These are phyloP conservation scores for Nicator chloris DNA, from an alignment of 2,113 vertebrate species.

Conservation along the genomic window DNA sequence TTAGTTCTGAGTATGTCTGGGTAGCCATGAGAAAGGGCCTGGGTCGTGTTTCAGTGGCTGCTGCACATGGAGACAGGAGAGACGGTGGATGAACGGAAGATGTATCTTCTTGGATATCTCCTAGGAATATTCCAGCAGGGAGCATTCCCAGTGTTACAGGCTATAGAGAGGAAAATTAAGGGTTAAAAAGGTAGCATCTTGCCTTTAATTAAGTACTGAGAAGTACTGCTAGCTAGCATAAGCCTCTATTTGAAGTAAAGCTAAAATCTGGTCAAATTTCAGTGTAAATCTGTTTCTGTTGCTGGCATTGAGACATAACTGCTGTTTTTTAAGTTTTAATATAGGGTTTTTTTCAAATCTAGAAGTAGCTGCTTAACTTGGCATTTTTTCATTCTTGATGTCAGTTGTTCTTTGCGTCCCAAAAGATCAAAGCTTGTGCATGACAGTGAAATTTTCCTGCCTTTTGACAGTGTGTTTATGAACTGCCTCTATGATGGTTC, in stretches of 20 bases:
- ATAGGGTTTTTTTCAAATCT: not conserved
- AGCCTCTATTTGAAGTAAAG: not conserved
- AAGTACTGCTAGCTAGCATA: not conserved
- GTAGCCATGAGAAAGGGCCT: not conserved
- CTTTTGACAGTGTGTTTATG: not conserved
- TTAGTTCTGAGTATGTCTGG: not conserved
- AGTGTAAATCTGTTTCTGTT: not conserved
- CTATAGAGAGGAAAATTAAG: not conserved
- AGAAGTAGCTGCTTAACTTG: not conserved
- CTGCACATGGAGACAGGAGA: accelerated
- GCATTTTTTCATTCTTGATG: not conserved
- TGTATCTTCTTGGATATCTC: not conserved
- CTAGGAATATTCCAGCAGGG: not conserved
- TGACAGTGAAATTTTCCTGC: not conserved
- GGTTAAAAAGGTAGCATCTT: not conserved
- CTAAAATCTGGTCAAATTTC: not conserved
- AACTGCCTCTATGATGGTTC: not conserved
- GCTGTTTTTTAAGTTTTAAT: not conserved
- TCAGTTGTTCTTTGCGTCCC: not conserved
- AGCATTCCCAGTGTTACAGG: not conserved
- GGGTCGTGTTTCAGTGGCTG: not conserved
- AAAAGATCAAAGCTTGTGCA: not conserved
- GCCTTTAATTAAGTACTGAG: not conserved
- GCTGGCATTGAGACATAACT: not conserved
- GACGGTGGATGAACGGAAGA: not conserved